Conservation (phyloP, 2,113 vertebrate species). For the Kryptolebias marmoratus region DNA sequence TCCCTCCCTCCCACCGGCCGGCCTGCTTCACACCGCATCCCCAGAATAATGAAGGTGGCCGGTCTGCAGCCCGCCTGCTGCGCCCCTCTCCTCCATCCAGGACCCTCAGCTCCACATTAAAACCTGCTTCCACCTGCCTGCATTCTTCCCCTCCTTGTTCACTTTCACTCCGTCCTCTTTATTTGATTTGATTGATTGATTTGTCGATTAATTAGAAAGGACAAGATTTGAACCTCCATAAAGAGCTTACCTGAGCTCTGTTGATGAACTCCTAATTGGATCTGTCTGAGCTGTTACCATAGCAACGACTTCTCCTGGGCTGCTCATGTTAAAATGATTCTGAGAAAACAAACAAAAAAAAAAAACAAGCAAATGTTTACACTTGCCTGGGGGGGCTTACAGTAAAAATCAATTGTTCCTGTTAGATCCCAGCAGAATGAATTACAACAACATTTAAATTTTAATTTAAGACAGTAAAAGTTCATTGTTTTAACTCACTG, state of each 20-base stretch:
- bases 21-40: slow-evolving; percentile 53
- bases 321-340: background rate
- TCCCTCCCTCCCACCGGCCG: slow-evolving; percentile 58
- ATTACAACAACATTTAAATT: background rate
- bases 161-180: too few relatives aligned
- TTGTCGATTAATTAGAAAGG: too few relatives aligned
- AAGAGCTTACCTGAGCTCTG: too few relatives aligned
- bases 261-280: background rate
- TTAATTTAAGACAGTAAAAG: too few relatives aligned
- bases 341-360: background rate
- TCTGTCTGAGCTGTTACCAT: slow-evolving; percentile 22
- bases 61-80: slow-evolving; percentile 22
- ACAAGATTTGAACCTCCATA: too few relatives aligned
- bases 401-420: background rate
- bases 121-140: background rate
- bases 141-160: too few relatives aligned
- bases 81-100: background rate
- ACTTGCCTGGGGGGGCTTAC: too few relatives aligned
- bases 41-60: slow-evolving; percentile 39
- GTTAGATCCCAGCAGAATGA: background rate
- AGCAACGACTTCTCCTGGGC: slow-evolving; percentile 2
- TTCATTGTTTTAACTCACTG: too few relatives aligned
- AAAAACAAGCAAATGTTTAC: background rate
- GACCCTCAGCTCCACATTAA: background rate
- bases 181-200: too few relatives aligned